Conservation (phyloP, 2,888 invertebrate species). For the Cartodere bifasciata region DNA sequence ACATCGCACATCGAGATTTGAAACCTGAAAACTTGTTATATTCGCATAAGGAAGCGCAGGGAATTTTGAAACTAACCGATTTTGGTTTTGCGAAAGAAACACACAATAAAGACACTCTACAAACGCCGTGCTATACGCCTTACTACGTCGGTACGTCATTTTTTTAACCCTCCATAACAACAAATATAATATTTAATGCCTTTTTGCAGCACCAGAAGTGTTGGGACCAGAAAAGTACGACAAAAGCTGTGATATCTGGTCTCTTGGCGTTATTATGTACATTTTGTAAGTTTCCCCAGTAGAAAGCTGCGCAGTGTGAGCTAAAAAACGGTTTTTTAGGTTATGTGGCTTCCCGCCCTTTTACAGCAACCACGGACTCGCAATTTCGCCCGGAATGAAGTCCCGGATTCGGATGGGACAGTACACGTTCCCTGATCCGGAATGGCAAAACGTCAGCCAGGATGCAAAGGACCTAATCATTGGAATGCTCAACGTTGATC, state of each 20-base stretch:
- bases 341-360: conserved; percentile 98
- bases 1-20: conserved; percentile 94
- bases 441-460: conserved; percentile 88
- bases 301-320: not conserved
- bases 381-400: conserved; percentile 99
- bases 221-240: conserved; percentile 96
- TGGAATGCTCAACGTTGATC: conserved; percentile 90
- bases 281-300: conserved; percentile 57
- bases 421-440: conserved; percentile 93
- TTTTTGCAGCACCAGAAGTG: conserved; percentile 49
- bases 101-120: conserved; percentile 68
- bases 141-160: conserved; percentile 77
- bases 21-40: conserved; percentile 97
- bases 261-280: conserved; percentile 97
- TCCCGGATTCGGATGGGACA: conserved; percentile 90
- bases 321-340: conserved; percentile 26
- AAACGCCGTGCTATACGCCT: conserved; percentile 98
- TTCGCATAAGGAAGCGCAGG: conserved; percentile 58
- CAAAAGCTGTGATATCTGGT: conserved; percentile 99
- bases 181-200: not conserved
- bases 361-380: conserved; percentile 93
- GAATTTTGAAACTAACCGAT: conserved; percentile 91
- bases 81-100: conserved; percentile 99
- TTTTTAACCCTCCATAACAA: not conserved
- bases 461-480: conserved; percentile 93